A percentile compares a stretch with the other conserved stretches of the same genome.
phyloP scores from a whole-genome alignment of 2,888 invertebrate genomes.

The Eulithis testata region DNA sequence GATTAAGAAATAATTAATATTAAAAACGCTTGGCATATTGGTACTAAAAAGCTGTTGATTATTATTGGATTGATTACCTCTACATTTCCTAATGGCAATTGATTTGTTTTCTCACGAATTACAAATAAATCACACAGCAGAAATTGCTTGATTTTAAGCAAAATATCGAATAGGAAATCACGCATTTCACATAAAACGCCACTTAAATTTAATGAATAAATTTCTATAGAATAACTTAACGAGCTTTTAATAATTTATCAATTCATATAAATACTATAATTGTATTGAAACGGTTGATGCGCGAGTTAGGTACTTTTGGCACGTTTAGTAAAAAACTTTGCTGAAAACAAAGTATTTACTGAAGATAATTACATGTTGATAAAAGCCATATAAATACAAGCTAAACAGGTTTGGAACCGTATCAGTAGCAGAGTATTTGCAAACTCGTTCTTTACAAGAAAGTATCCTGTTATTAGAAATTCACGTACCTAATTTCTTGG shows the following conservation, averaged over 20 bases:
- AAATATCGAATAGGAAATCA: constrained; percentile 34
- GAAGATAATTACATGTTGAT: constrained; percentile 23
- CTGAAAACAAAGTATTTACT: constrained; percentile 1
- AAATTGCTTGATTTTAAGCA: constrained; percentile 41
- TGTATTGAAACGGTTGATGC: not conserved
- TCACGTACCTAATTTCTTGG: too few species aligned
- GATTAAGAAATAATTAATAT: not conserved
- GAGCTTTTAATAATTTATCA: constrained; percentile 9
- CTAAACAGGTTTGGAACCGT: constrained; percentile 31
- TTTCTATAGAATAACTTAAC: constrained; percentile 5
- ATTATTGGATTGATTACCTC: constrained; percentile 22
- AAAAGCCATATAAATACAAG: constrained; percentile 31
- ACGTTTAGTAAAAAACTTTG: not conserved
- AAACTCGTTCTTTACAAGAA: constrained; percentile 35
- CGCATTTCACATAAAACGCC: constrained; percentile 36
- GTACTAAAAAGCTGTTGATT: not conserved
- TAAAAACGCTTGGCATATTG: not conserved
- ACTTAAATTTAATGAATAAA: constrained; percentile 6
- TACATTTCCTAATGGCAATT: constrained; percentile 10
- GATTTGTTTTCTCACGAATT: constrained; percentile 19
- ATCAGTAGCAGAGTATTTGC: constrained; percentile 29
- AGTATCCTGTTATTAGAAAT: constrained; percentile 27
- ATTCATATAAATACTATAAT: too few species aligned
- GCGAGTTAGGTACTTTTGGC: constrained; percentile 5
- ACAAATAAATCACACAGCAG: constrained; percentile 29